Conservation (phyloP, 2,888 invertebrate genomes). For the Hyposoter didymator region DNA sequence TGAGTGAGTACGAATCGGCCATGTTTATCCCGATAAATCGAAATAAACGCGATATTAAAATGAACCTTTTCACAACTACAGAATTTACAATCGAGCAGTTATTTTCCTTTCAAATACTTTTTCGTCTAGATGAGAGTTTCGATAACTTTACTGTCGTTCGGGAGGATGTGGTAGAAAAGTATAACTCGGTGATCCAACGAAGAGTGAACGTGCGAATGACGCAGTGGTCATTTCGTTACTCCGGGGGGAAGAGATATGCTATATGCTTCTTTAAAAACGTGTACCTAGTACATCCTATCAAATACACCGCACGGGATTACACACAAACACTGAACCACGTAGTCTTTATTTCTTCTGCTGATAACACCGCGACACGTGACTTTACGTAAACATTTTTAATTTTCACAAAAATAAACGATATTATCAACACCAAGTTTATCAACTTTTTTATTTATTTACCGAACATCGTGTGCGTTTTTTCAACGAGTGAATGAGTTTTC, state of each 20-base stretch:
- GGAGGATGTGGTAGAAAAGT: background rate
- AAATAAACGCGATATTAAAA: conserved; percentile 24
- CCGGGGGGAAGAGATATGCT: conserved; percentile 64
- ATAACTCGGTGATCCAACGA: conserved; percentile 30
- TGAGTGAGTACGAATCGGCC: conserved; percentile 47
- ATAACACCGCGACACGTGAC: conserved; percentile 11
- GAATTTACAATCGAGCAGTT: conserved; percentile 11
- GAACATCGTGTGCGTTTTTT: background rate
- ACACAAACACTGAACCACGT: conserved; percentile 74
- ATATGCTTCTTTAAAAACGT: conserved; percentile 66
- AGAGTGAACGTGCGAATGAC: conserved; percentile 69
- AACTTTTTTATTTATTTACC: background rate
- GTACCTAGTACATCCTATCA: conserved; percentile 66
- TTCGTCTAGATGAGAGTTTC: background rate
- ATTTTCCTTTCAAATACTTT: background rate
- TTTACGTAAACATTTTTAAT: background rate
- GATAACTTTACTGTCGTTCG: conserved; percentile 13
- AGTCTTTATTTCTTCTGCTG: conserved; percentile 65
- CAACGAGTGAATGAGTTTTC: background rate
- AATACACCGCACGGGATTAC: conserved; percentile 7
- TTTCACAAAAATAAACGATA: background rate
- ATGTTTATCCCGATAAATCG: conserved; percentile 51
- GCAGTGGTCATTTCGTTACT: conserved; percentile 77
- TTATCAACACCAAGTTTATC: background rate
- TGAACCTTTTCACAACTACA: conserved; percentile 50